Evolutionary conservation across 2,888 invertebrate genomes (phyloP), one percentile per base, ranked within the genome.

Genomic region (Tyria jacobaeae): DNA sequence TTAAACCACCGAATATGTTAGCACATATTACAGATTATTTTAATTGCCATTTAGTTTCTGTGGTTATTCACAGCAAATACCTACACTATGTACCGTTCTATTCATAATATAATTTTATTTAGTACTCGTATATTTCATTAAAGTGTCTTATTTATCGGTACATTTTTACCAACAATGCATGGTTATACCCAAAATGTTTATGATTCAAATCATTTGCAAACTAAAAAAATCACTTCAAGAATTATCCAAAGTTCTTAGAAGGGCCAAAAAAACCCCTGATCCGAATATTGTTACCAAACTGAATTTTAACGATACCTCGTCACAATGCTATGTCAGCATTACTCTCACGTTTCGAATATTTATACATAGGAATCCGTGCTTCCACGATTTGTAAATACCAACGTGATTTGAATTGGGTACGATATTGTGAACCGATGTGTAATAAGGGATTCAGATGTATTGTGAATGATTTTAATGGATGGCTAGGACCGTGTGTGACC

Each of bases 301-400:
- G 63, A 70, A 67, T 67, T 65, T 64, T 62, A 61, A 63, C 57
- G 64, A 70, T 64, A 61, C 56, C 62, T 59, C 57, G 60, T 54
- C 60, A 66, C 57, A 62, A 62, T 53, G n/a, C n/a, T 34, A 31
- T 59, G 62, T 64, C 31, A 35, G 57, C 34, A 71, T 68, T 68
- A 17, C 54, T 49, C 50, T 73, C 73, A 76, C 75, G 76, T 68
- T 51, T 53, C 54, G 62, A 62, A 67, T 66, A 68, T 70, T 66
- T 58, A 70, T 66, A 63, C 58, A 63, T 62, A 64, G 59, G 57
- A 64, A 60, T 53, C 48, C 52, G 62, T 53, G 60, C 54, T 48
- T 58, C 37, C 55, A 44, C 66, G 71, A 73, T 71, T 73, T 73
- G 74, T 75, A 64, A 65, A 73, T 73, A 69, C 37, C 62, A 60